These are phyloP conservation scores for Calliopsis andreniformis DNA, from an alignment of 1,140 invertebrate species.

Conservation along the genomic window DNA sequence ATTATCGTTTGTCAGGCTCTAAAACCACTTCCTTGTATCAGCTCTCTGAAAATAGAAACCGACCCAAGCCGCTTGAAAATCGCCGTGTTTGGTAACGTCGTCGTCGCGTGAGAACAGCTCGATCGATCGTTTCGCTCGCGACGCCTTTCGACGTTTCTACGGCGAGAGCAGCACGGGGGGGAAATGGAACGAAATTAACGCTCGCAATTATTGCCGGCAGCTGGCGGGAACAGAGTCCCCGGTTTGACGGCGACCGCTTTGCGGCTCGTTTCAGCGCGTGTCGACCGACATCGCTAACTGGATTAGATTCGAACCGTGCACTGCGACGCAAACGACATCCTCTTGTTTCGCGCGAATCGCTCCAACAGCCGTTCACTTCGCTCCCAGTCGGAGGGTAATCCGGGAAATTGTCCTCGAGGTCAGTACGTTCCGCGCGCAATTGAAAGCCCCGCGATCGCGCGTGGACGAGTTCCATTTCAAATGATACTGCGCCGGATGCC, in stretches of 20 bases:
- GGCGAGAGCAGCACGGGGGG: neutral
- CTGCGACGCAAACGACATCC: neutral
- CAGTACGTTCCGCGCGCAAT: neutral
- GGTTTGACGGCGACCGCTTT: neutral
- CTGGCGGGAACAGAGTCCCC: constrained; percentile 30
- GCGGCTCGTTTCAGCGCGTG: constrained; percentile 22
- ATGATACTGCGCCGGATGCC: neutral
- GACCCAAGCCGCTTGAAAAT: no score
- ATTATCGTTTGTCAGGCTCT: no score
- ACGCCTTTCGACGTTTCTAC: constrained; percentile 22
- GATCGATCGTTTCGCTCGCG: constrained; percentile 18
- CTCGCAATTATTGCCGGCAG: constrained; percentile 46
- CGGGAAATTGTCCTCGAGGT: constrained; percentile 23
- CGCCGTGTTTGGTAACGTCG: no score
- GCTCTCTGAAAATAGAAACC: no score
- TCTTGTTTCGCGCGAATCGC: constrained; percentile 30
- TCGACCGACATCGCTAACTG: constrained; percentile 23
- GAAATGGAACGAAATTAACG: constrained; percentile 42
- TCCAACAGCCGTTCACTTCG: constrained; percentile 17
- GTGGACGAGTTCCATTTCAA: constrained; percentile 1
- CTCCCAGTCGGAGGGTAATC: neutral
- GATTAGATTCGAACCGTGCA: constrained; percentile 36
- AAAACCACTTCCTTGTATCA: no score
- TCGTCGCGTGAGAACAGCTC: neutral
- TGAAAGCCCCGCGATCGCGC: constrained; percentile 11